These are phyloP conservation scores for Ciconia boyciana DNA, from an alignment of 2,113 vertebrate species.

Conservation along the genomic window DNA sequence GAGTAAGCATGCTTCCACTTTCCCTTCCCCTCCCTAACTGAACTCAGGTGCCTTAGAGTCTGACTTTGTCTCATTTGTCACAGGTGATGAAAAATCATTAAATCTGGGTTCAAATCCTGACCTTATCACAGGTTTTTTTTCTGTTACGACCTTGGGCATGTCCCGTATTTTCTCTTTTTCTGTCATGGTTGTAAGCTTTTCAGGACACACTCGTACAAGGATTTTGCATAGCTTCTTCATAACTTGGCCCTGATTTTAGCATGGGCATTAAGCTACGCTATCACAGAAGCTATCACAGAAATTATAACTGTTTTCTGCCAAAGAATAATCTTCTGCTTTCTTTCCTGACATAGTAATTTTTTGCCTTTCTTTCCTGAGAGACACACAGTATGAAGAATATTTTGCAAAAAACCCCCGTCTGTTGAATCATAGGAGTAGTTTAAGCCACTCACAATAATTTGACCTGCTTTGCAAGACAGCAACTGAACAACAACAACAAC, in stretches of 20 bases:
- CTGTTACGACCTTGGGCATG: background rate
- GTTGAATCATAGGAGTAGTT: background rate
- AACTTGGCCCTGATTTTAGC: background rate
- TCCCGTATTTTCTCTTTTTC: background rate
- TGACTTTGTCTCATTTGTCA: background rate
- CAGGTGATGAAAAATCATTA: background rate
- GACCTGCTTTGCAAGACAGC: background rate
- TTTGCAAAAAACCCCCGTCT: background rate
- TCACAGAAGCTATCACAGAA: background rate
- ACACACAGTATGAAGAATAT: background rate
- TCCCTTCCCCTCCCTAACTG: background rate
- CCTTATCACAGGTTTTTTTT: background rate
- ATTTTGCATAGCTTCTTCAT: background rate
- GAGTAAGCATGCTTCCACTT: background rate
- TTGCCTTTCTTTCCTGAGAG: background rate
- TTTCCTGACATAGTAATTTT: background rate
- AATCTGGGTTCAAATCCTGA: background rate
- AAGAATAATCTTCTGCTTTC: background rate
- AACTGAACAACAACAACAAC: background rate
- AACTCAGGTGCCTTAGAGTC: fast-evolving
- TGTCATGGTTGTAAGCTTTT: fast-evolving
- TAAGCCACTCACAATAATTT: background rate
- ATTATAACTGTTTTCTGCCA: background rate
- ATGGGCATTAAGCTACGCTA: background rate
- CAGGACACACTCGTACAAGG: background rate